A percentile compares a stretch with the other conserved stretches of the same genome.
These are phyloP conservation scores for Heliconius himera DNA, from an alignment of 1,140 invertebrate genomes.

Conservation along the genomic window DNA sequence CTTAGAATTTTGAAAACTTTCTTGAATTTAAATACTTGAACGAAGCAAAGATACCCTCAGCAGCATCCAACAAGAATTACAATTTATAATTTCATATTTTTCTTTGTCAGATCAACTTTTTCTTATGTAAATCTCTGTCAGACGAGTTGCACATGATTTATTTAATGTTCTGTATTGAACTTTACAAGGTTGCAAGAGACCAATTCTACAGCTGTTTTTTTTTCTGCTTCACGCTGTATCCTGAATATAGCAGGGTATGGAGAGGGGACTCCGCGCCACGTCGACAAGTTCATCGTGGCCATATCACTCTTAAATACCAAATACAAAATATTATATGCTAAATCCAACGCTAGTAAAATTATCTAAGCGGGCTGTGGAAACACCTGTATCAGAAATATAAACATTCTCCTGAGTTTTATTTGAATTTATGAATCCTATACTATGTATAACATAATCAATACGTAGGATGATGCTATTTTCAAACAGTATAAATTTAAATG, in stretches of 20 bases:
- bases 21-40: not conserved
- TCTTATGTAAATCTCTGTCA: constrained; percentile 4
- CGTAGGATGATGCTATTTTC: not conserved
- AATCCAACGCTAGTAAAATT: not conserved
- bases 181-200: not conserved
- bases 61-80: not conserved
- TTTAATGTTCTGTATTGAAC: not conserved
- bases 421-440: not conserved
- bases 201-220: no score
- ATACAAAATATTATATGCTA: no score
- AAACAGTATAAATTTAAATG: no score
- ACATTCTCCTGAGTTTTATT: not conserved
- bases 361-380: not conserved
- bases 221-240: no score
- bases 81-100: constrained; percentile 5
- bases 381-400: not conserved
- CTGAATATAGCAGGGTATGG: no score
- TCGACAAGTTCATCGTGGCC: no score
- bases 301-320: no score
- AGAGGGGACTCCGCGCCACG: no score
- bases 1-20: not conserved
- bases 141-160: not conserved
- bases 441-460: not conserved
- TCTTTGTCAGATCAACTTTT: not conserved
- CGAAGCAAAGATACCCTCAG: not conserved